A percentile compares a stretch with the other conserved stretches of the same genome.
phyloP scores from a whole-genome alignment of 2,113 vertebrate species.

The Antennarius striatus region DNA sequence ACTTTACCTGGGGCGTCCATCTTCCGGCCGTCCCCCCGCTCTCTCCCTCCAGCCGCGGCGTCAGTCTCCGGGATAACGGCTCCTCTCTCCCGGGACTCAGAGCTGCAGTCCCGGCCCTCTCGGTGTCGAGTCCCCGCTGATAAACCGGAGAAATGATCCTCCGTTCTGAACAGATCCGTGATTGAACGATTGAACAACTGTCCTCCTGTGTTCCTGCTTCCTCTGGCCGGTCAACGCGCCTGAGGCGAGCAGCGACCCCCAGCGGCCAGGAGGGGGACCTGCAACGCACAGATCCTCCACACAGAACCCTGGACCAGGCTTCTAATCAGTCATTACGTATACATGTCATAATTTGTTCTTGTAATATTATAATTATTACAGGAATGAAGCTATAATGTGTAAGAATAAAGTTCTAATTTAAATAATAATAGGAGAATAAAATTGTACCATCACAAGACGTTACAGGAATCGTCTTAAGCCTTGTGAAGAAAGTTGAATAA shows the following conservation, averaged over 20 bases:
- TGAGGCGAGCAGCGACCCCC: conserved; percentile 34
- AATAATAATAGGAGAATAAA: too few species aligned
- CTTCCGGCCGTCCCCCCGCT: conserved; percentile 9
- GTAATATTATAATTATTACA: too few species aligned
- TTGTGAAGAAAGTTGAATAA: too few species aligned
- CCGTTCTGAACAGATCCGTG: not conserved
- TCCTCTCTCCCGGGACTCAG: not conserved
- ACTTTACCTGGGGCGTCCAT: conserved; percentile 66
- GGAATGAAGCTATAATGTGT: too few species aligned
- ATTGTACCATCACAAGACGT: too few species aligned
- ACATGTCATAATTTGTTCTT: too few species aligned
- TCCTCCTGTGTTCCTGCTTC: conserved; percentile 52
- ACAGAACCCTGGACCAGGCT: not conserved
- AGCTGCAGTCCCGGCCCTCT: conserved; percentile 9
- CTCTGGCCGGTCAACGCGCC: not conserved
- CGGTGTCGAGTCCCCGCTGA: not conserved
- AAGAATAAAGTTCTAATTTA: too few species aligned
- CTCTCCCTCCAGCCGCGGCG: not conserved
- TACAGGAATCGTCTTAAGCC: too few species aligned
- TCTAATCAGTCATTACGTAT: too few species aligned
- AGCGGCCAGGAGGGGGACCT: conserved; percentile 35
- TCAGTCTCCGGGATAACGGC: not conserved
- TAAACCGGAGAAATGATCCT: not conserved
- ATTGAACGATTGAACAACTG: not conserved
- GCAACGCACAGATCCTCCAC: not conserved